Base-by-base conservation (phyloP, 2,113 vertebrate species). In the Zosterops pallidus region DNA sequence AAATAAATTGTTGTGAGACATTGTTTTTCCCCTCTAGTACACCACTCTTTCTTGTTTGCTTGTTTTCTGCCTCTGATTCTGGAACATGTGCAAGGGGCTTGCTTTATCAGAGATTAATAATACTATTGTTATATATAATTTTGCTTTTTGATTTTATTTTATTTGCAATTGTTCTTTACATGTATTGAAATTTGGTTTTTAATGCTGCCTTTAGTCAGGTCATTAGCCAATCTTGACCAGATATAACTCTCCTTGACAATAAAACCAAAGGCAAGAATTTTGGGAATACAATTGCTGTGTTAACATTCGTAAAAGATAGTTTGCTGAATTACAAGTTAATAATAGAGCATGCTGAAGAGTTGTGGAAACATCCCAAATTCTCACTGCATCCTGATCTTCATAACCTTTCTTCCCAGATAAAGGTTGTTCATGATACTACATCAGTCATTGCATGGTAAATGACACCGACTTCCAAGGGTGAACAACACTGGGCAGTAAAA, bases 321-420 rank as follows among this genome's bases (percentile, higher is more conserved):
- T 82, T 86, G 21, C 42, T 89, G 29, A 77, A 80, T 94, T 96
- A 91, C 21, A 94, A 93, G 37, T 91, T 86, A 89, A 46, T 63
- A 95, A 94, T 82, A 94, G 86, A 97, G 15, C 37, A 69, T 80
- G 50, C 50, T 92, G 55, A 93, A 93, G 25, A 95, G n/a, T 91
- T 96, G 41, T 94, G 87, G 93, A 96, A 96, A 94, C 29, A 81
- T 75, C 28, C 80, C 70, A 69, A 95, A 95, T 68, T 80, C 83
- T 74, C 44, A 59, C 52, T 95, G 70, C 46, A 77, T 79, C 87
- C 65, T 71, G 80, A 94, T 96, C 72, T 94, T 97, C 81, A 91
- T 94, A 97, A 97, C 78, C 91, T 97, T 96, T 97, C 72, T 93
- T 92, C 71, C 57, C 41, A 86, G 50, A 79, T 67, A 87, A 95